Base-by-base conservation (phyloP, 2,888 invertebrate genomes). In the Ophion ellenae region DNA sequence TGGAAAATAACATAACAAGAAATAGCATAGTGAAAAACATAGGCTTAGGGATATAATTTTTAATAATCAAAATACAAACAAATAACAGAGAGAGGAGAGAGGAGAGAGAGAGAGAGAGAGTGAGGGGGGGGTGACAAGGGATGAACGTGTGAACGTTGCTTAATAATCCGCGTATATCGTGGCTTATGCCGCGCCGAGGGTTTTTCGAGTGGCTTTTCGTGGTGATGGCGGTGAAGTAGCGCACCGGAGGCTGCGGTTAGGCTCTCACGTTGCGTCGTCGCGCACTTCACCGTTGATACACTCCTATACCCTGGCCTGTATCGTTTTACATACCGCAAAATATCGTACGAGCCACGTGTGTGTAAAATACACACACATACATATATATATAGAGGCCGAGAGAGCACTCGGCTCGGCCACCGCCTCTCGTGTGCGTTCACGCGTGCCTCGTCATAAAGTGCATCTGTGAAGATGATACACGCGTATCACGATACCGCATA, bases 71-170 rank as follows among this genome's bases (percentile, higher is more conserved):
- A 32, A 32, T 32, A 32, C 32, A 4, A 32, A 28, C 2, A 66
- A 28, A 47, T 59, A 32, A 32, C 78, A 64, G 40, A 69, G 81
- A 77, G 64, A 64, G 70, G 11, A 20, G 24, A 57, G 45, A 53
- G 61, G 17, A 63, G 9, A 24, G 32, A 53, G 2, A 76, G 76
- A 75, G 24, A 63, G 63, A 63, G 10, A 57, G 24, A n/a, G n/a
- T n/a, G n/a, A n/a, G n/a, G n/a, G 20, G 76, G 24, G 66, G 0
- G 53, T 2, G 14, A 53, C 1, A 53, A 53, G 76, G 70, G 63
- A 86, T 66, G 88, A 90, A 91, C 90, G 92, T 91, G 92, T 89
- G 91, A 92, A 91, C 88, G 90, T 90, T 92, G 90, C 91, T 92
- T 90, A 92, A 92, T 92, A 91, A 92, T 89, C 91, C 90, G 90